phyloP scores from a whole-genome alignment of 92 coral and sea anemone species.

The Pocillopora grandis region DNA sequence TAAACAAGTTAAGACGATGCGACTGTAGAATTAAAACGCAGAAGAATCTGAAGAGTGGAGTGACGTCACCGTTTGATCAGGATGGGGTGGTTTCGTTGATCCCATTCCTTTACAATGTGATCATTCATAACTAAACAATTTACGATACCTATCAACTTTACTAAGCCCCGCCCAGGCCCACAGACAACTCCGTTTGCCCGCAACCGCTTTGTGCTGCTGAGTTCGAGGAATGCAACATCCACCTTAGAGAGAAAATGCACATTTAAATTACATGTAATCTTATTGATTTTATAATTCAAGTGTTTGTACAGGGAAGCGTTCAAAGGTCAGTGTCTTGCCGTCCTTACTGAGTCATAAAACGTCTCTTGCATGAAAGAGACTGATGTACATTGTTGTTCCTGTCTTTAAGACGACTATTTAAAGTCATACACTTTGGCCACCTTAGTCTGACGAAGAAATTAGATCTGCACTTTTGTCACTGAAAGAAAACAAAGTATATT shows the following conservation, averaged over 20 bases:
- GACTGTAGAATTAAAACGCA: no score
- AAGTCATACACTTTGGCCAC: no score
- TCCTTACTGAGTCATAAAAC: not conserved
- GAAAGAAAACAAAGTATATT: no score
- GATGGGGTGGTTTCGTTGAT: not conserved
- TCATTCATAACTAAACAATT: not conserved
- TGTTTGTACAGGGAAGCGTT: no score
- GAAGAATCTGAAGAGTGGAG: no score
- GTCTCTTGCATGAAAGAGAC: not conserved
- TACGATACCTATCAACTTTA: constrained; percentile 48
- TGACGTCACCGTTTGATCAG: no score
- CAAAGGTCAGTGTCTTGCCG: no score
- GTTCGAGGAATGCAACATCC: constrained; percentile 44
- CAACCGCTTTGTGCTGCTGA: constrained; percentile 37
- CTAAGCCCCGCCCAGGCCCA: constrained; percentile 49
- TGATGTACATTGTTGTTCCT: no score
- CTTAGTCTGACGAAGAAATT: no score
- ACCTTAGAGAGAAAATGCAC: not conserved
- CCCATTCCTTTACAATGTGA: not conserved
- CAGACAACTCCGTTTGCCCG: constrained; percentile 33
- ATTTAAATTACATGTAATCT: not conserved
- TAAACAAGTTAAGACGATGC: no score
- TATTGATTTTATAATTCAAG: not conserved
- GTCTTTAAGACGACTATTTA: no score
- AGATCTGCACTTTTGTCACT: no score